These are phyloP conservation scores for Pseudomugil tenellus DNA, from an alignment of 2,797 vertebrate species.

Conservation along the genomic window DNA sequence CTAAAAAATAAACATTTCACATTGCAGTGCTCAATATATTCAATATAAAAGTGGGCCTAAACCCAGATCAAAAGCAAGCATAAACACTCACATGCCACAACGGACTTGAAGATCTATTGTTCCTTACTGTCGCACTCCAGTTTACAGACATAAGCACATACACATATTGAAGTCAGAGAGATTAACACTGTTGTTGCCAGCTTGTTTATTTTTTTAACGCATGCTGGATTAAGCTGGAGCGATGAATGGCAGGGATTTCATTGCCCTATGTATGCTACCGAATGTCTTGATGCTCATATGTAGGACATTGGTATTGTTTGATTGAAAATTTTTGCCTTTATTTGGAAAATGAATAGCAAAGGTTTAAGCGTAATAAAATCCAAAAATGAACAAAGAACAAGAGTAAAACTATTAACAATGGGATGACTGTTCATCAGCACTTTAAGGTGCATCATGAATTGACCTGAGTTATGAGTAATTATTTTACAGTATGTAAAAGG, in stretches of 20 bases:
- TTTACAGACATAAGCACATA: constrained; percentile 31
- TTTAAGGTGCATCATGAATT: constrained; percentile 5
- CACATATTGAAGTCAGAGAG: constrained; percentile 40
- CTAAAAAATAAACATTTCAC: constrained; percentile 38
- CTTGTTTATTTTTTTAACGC: constrained; percentile 33
- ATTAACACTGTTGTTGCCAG: constrained; percentile 55
- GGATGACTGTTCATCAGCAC: not conserved
- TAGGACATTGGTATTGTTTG: constrained; percentile 35
- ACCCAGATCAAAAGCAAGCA: constrained; percentile 26
- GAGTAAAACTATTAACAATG: too few relatives aligned
- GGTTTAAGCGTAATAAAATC: not conserved
- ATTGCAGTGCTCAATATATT: constrained; percentile 41
- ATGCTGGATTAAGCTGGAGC: constrained; percentile 52
- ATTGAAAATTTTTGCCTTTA: constrained; percentile 28
- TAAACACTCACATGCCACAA: constrained; percentile 21
- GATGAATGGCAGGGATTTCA: constrained; percentile 55
- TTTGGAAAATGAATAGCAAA: constrained; percentile 10
- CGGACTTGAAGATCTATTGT: constrained; percentile 18
- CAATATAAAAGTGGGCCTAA: constrained; percentile 13
- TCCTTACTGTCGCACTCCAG: constrained; percentile 14
- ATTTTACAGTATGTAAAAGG: not conserved
- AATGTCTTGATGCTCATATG: constrained; percentile 34
- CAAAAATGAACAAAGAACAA: constrained; percentile 3
- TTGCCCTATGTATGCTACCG: constrained; percentile 35
- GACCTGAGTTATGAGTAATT: constrained; percentile 5